A percentile compares a stretch with the other conserved stretches of the same genome.
Conservation (phyloP, 1,140 invertebrate species). For the Zaprionus capensis region DNA sequence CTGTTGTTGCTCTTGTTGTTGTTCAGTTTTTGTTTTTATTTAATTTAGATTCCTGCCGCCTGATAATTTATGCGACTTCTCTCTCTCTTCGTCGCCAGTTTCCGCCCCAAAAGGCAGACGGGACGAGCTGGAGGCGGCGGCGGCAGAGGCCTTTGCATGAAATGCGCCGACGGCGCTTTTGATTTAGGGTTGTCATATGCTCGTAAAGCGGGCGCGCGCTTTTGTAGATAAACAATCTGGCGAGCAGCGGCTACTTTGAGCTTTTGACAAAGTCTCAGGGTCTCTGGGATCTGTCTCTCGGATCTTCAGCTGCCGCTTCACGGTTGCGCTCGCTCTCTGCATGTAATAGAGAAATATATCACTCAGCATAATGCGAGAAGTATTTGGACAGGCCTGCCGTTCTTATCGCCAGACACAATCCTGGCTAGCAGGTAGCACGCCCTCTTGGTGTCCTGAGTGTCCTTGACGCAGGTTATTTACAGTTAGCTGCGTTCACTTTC, state of each 20-base stretch:
- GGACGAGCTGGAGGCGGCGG: background rate
- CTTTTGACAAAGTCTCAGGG: background rate
- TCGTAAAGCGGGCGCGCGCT: constrained; percentile 46
- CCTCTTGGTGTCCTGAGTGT: constrained; percentile 25
- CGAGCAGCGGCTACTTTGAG: constrained; percentile 37
- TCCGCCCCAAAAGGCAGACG: background rate
- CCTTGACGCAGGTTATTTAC: constrained; percentile 62
- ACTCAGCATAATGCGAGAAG: constrained; percentile 30
- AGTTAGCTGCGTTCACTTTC: constrained; percentile 70
- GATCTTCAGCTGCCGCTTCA: constrained; percentile 30
- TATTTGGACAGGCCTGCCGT: constrained; percentile 58
- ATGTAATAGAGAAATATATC: constrained; percentile 81
- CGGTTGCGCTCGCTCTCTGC: constrained; percentile 15
- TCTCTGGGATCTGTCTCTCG: constrained; percentile 7
- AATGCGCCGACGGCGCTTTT: constrained; percentile 67
- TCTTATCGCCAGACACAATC: constrained; percentile 45
- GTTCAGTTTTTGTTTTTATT: constrained; percentile 62
- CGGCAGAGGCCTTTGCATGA: constrained; percentile 22
- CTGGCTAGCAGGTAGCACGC: constrained; percentile 34
- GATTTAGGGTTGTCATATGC: constrained; percentile 65
- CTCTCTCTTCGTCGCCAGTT: constrained; percentile 5
- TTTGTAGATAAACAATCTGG: constrained; percentile 56
- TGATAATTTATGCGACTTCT: constrained; percentile 73
- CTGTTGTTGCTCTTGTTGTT: constrained; percentile 29
- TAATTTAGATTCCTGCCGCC: constrained; percentile 71